Evolutionary conservation across 23 tunicate genomes (phyloP).

Genomic region (Pegea sp.): DNA sequence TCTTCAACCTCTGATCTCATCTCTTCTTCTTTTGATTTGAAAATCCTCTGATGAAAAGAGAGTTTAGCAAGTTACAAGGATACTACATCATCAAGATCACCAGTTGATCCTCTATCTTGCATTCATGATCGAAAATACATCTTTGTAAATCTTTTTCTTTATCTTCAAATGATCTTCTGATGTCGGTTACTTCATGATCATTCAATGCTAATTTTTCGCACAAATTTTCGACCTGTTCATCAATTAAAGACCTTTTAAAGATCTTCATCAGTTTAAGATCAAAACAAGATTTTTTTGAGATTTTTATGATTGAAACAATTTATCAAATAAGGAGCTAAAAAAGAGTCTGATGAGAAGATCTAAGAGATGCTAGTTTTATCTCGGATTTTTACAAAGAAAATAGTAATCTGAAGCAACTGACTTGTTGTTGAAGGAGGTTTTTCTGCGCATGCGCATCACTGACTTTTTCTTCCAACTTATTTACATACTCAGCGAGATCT

Average conservation of each 20-base stretch:
- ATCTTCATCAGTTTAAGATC: too few species aligned
- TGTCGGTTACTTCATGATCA: not conserved
- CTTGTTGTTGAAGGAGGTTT: not conserved
- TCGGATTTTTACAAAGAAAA: too few species aligned
- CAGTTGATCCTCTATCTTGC: not conserved
- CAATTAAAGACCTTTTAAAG: not conserved
- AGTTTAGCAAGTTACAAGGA: too few species aligned
- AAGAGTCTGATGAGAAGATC: too few species aligned
- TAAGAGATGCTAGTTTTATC: too few species aligned
- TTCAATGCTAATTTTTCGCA: not conserved
- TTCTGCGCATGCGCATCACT: slow-evolving; percentile 1
- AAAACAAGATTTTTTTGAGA: too few species aligned
- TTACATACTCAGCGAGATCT: slow-evolving; percentile 40
- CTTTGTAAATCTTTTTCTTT: not conserved
- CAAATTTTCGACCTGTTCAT: not conserved
- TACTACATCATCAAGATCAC: not conserved
- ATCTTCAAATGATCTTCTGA: not conserved
- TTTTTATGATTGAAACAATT: too few species aligned
- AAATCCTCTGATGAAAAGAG: not conserved
- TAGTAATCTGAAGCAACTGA: not conserved
- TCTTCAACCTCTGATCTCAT: slow-evolving; percentile 6
- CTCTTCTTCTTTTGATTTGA: not conserved
- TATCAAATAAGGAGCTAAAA: too few species aligned
- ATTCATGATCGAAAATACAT: not conserved
- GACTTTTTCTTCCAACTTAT: slow-evolving; percentile 15